These are phyloP conservation scores for Chionodraco myersi DNA, from an alignment of 2,113 vertebrate species.

Conservation along the genomic window DNA sequence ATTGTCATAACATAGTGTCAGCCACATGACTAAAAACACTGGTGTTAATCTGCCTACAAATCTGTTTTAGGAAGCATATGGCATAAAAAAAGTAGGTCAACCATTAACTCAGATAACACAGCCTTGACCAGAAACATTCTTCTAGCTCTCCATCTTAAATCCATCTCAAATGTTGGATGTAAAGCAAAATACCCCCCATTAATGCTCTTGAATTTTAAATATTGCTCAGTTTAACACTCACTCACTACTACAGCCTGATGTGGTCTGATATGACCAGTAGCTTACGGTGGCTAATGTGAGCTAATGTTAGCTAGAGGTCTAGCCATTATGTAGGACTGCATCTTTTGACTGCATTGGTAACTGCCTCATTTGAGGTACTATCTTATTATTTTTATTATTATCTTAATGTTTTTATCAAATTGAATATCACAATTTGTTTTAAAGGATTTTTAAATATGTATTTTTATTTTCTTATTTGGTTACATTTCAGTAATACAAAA, in stretches of 20 bases:
- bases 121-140: slow-evolving; percentile 85
- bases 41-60: slow-evolving; percentile 81
- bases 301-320: background rate
- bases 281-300: background rate
- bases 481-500: too few relatives aligned
- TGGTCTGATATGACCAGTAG: background rate
- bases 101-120: slow-evolving; percentile 91
- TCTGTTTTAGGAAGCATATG: slow-evolving; percentile 91
- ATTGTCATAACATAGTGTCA: slow-evolving; percentile 29
- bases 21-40: slow-evolving; percentile 57
- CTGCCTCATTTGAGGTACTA: too few relatives aligned
- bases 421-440: too few relatives aligned
- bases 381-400: too few relatives aligned
- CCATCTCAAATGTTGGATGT: background rate
- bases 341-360: too few relatives aligned
- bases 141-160: slow-evolving; percentile 69
- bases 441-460: too few relatives aligned
- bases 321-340: too few relatives aligned
- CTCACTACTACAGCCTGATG: background rate
- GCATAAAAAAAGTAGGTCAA: slow-evolving; percentile 91
- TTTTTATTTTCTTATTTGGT: too few relatives aligned
- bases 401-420: too few relatives aligned
- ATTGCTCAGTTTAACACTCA: background rate
- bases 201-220: background rate
- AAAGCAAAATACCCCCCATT: background rate